Base-by-base conservation (phyloP, 2,888 invertebrate genomes). In the Drosophila lutescens region DNA sequence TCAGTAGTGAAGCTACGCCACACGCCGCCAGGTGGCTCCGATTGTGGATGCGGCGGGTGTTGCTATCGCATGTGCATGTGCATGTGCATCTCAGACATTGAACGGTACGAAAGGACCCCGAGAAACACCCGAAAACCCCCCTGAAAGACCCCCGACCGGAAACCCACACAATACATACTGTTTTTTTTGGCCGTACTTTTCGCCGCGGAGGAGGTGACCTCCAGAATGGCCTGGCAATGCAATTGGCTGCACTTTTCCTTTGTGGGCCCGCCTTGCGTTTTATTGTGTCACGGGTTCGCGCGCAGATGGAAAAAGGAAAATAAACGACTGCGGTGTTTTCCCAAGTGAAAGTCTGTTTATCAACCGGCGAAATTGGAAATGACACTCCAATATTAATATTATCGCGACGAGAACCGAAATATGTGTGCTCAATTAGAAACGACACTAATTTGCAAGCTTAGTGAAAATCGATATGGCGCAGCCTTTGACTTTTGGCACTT, bases 1-100 rank as follows among this genome's bases (percentile, higher is more conserved):
- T 84, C 88, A 90, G 91, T 90, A 85, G 88, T 85, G 89, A 89
- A 90, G 82, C 83, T 89, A 82, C 86, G 88, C 89, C 89, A 89
- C 89, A 90, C 82, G 86, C 88, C 90, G 89, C 84, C 88, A 89
- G 91, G 89, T 89, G 90, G 89, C 89, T 13, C 41, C 79, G 79
- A 59, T 66, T 68, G 85, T 87, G 72, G 80, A 74, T 79, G 82
- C 85, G 80, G 87, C 87, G 80, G 65, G 65, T 66, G 65, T 65
- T 65, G 26, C 2, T 20, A 47, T 59, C 47, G 41, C 70, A 41
- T 61, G 70, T 70, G 70, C 68, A 68, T 68, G 67, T 74, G 80
- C 65, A 78, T 66, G 65, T 76, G 74, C 66, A 65, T 47, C 61
- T 15, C 65, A 65, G 65, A 65, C 65, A 47, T 34, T 65, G 47